Percentiles rank a stretch among this genome's conserved stretches.
phyloP scores from a whole-genome alignment of 2,888 invertebrate species.

The Erebia epiphron region DNA sequence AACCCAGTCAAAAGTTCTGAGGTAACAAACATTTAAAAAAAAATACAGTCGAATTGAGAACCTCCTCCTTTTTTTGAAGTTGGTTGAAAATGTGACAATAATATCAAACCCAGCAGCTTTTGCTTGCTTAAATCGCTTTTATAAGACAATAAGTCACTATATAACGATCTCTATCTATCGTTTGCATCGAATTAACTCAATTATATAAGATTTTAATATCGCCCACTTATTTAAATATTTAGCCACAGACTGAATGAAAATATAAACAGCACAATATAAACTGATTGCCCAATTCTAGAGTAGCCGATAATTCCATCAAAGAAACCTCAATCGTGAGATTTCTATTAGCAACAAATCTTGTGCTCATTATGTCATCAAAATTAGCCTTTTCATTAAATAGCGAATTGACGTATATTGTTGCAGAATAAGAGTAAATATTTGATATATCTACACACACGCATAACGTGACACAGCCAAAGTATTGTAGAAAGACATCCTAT shows the following conservation, averaged over 20 bases:
- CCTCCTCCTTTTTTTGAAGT: no score
- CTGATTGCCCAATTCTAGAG: not conserved
- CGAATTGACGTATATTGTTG: not conserved
- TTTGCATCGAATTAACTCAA: conserved; percentile 29
- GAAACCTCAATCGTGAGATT: no score
- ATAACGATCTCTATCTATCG: conserved; percentile 6
- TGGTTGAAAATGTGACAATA: no score
- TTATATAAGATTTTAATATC: conserved; percentile 37
- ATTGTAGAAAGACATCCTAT: no score
- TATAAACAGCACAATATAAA: not conserved
- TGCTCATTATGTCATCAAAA: no score
- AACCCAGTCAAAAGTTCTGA: no score
- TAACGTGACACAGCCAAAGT: no score
- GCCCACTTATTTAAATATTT: conserved; percentile 23
- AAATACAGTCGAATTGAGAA: no score
- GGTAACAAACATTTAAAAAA: no score
- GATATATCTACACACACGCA: no score
- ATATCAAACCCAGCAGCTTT: not conserved
- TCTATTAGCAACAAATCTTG: no score
- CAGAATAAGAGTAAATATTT: no score
- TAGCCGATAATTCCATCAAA: not conserved
- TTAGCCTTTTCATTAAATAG: not conserved
- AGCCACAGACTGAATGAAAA: conserved; percentile 3
- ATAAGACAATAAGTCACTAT: conserved; percentile 1
- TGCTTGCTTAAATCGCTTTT: not conserved